Evolutionary conservation across 2,888 invertebrate genomes (phyloP).

Genomic region (Nesidiocoris tenuis): DNA sequence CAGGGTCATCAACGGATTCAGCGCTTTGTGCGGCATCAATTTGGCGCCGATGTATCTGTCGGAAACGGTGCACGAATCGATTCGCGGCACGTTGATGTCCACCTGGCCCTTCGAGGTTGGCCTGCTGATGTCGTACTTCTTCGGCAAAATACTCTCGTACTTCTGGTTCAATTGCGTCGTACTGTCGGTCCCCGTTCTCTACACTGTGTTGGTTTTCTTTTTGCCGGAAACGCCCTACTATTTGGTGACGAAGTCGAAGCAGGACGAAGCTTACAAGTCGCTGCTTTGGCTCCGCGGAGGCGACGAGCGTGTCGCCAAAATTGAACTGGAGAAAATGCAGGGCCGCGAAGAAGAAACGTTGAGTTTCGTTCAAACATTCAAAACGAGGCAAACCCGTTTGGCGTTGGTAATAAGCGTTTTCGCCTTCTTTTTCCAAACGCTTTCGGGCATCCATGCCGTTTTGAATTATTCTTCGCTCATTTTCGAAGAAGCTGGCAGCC

Average conservation of each 20-base stretch:
- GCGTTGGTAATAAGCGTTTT: constrained; percentile 1
- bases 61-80: constrained; percentile 13
- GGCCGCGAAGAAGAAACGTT: neutral
- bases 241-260: neutral
- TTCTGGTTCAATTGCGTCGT: neutral
- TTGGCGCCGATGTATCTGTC: constrained; percentile 19
- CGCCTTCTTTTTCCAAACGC: neutral
- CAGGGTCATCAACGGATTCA: neutral
- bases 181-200: neutral
- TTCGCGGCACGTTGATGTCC: constrained; percentile 5
- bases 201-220: neutral
- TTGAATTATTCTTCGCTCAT: constrained; percentile 1
- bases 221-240: constrained; percentile 29
- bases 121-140: neutral
- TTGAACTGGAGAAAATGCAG: constrained; percentile 5
- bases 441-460: constrained; percentile 10
- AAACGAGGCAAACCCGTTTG: neutral
- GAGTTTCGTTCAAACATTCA: neutral
- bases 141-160: constrained; percentile 3
- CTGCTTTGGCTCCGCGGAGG: constrained; percentile 16
- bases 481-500: constrained; percentile 25
- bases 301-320: neutral
- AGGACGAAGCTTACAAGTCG: neutral
- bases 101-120: neutral
- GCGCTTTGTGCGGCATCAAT: neutral